These are phyloP conservation scores for Halcyon chelicuti DNA, from an alignment of 2,797 vertebrate genomes.

Conservation along the genomic window DNA sequence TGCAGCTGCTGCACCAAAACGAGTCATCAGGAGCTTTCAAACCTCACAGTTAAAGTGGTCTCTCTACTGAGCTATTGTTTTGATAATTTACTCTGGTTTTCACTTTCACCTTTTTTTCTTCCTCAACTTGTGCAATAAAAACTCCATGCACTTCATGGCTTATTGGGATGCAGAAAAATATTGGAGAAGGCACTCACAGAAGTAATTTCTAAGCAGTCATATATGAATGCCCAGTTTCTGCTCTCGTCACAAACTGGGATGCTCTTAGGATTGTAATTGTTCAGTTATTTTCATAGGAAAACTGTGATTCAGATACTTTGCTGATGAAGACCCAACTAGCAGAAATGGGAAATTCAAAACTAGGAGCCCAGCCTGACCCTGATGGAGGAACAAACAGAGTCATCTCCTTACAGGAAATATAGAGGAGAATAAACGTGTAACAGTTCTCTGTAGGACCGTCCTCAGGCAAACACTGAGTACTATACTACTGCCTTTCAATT, in stretches of 20 bases:
- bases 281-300: conserved; percentile 4
- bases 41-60: not conserved
- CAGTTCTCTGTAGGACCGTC: not conserved
- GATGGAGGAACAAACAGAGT: not conserved
- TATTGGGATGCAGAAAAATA: not conserved
- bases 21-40: not conserved
- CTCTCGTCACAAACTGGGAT: not conserved
- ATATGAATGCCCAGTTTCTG: not conserved
- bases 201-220: conserved; percentile 2
- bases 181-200: not conserved
- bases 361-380: not conserved
- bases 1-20: not conserved
- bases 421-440: not conserved
- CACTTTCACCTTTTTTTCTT: not conserved
- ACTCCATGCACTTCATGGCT: not conserved
- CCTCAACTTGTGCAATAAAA: not conserved
- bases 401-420: not conserved
- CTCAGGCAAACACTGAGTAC: not conserved
- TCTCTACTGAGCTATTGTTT: not conserved
- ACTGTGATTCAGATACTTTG: not conserved
- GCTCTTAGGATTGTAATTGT: not conserved
- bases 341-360: not conserved
- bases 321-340: not conserved
- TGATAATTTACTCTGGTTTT: not conserved
- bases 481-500: not conserved